These are phyloP conservation scores for Toxonevra muliebris DNA, from an alignment of 2,888 invertebrate species.

Conservation along the genomic window DNA sequence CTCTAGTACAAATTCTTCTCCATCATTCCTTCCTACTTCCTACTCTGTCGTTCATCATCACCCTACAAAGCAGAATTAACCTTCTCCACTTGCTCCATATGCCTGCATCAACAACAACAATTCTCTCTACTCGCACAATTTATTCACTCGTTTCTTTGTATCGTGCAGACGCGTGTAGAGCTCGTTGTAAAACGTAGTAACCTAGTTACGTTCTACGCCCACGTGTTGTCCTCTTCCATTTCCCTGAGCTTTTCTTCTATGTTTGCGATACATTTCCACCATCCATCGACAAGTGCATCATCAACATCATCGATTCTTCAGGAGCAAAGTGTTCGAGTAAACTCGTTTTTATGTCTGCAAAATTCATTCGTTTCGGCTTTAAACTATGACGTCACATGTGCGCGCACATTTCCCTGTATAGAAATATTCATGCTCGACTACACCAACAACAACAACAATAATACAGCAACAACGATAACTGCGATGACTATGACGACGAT, in stretches of 20 bases:
- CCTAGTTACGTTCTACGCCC: slow-evolving; percentile 28
- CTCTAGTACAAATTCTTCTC: neutral
- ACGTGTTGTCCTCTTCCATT: slow-evolving; percentile 13
- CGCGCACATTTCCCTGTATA: neutral
- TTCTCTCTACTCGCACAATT: neutral
- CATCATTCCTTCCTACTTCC: neutral
- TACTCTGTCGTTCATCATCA: neutral
- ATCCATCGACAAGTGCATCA: neutral
- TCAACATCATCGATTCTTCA: neutral
- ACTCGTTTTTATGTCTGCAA: slow-evolving; percentile 28
- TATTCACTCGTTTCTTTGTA: slow-evolving; percentile 2
- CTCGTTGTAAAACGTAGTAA: slow-evolving; percentile 28
- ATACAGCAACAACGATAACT: neutral
- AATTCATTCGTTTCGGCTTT: slow-evolving; percentile 10
- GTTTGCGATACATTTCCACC: neutral
- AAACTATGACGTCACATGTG: slow-evolving; percentile 29
- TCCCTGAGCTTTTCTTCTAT: too few relatives aligned
- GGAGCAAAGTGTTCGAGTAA: slow-evolving; percentile 22
- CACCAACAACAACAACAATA: neutral
- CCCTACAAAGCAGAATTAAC: neutral
- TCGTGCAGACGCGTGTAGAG: neutral
- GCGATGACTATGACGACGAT: neutral
- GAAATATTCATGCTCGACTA: neutral
- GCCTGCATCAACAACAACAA: neutral
- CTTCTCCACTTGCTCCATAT: neutral